phyloP scores from a whole-genome alignment of 2,113 vertebrate genomes.

The Willisornis vidua region DNA sequence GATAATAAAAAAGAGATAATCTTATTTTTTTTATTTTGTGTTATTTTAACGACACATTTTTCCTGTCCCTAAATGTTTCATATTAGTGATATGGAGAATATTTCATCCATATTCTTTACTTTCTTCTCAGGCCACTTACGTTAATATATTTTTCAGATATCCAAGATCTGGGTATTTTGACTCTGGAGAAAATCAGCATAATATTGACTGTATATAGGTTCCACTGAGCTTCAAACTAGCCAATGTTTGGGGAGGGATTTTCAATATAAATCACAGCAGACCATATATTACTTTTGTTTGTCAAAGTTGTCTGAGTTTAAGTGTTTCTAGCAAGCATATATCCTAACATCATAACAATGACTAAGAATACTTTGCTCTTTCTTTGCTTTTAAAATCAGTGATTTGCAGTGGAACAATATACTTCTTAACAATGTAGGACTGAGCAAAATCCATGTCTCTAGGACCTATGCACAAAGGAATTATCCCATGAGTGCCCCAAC shows the following conservation, averaged over 20 bases:
- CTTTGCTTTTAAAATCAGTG: background rate
- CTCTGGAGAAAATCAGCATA: background rate
- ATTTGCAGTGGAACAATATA: background rate
- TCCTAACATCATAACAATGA: too few species aligned
- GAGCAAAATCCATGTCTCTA: background rate
- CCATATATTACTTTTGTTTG: background rate
- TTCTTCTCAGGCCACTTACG: background rate
- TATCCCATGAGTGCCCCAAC: background rate
- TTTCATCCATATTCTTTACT: background rate
- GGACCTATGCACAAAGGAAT: rapidly evolving
- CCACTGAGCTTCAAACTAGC: background rate
- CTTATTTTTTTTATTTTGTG: background rate
- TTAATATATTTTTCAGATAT: background rate
- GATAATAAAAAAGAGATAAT: background rate
- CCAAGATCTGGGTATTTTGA: background rate
- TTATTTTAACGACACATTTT: background rate
- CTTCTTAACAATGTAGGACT: background rate
- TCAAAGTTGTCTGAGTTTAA: background rate
- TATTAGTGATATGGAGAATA: background rate
- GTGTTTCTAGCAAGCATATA: background rate
- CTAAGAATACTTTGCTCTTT: background rate
- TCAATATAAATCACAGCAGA: background rate
- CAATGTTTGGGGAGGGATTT: too few species aligned
- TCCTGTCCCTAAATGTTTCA: background rate
- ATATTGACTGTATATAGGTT: background rate